Percentiles rank a stretch among this genome's conserved stretches.
Conservation (phyloP, 2,888 invertebrate species). For the Ectemnius continuus region DNA sequence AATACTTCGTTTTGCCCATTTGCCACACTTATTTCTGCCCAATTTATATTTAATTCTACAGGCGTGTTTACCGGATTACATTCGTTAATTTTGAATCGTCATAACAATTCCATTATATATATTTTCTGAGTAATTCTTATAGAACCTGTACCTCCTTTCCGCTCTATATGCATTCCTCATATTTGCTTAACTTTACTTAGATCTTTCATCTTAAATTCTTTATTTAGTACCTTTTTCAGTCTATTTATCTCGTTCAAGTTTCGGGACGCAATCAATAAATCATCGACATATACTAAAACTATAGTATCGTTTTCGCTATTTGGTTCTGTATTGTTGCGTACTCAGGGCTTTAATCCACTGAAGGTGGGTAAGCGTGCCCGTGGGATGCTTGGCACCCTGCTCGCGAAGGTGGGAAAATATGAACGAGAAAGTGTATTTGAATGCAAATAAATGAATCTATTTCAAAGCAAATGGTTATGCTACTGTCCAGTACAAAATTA, state of each 20-base stretch:
- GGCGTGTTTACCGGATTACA: slow-evolving; percentile 32
- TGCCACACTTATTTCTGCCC: too few species aligned
- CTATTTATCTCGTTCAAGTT: slow-evolving; percentile 11
- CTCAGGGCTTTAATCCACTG: too few species aligned
- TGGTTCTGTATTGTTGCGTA: slow-evolving; percentile 5
- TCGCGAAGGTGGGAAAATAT: too few species aligned
- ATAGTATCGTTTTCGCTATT: slow-evolving; percentile 3
- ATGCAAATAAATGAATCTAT: too few species aligned
- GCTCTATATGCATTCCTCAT: neutral
- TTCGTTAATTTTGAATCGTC: slow-evolving; percentile 14
- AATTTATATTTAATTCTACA: too few species aligned
- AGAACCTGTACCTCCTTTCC: neutral
- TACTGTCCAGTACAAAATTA: too few species aligned
- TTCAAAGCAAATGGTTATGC: too few species aligned
- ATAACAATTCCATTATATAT: neutral
- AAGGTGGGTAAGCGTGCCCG: too few species aligned
- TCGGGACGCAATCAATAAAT: slow-evolving; percentile 42
- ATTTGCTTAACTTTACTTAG: slow-evolving; percentile 44
- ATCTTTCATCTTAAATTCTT: slow-evolving; percentile 51
- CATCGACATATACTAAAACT: slow-evolving; percentile 44
- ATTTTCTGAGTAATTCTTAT: neutral
- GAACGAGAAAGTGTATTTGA: too few species aligned
- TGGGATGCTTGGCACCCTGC: too few species aligned
- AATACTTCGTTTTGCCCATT: too few species aligned
- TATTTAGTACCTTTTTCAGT: slow-evolving; percentile 29